Evolutionary conservation across 2,888 invertebrate genomes (phyloP).

Genomic region (Apodemia hepburni): DNA sequence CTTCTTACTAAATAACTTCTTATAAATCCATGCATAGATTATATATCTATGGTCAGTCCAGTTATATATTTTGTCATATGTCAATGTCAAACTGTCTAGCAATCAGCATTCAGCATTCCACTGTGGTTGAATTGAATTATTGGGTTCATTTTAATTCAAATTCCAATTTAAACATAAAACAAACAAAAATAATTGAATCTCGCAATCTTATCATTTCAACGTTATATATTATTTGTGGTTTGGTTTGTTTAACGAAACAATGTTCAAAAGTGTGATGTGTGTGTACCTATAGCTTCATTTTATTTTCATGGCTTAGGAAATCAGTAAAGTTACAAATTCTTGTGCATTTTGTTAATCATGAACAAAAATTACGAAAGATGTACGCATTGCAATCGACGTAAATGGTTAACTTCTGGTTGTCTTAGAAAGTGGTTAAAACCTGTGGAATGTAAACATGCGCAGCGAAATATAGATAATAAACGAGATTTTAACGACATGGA

Average conservation of each 20-base stretch:
- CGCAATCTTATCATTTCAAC: too few species aligned
- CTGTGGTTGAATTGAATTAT: too few species aligned
- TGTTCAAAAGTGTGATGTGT: background rate
- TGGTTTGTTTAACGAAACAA: background rate
- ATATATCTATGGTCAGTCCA: too few species aligned
- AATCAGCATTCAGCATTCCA: too few species aligned
- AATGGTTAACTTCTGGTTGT: constrained; percentile 70
- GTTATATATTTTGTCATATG: too few species aligned
- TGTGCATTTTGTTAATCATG: constrained; percentile 41
- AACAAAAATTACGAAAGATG: constrained; percentile 74
- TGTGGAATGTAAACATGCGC: constrained; percentile 75
- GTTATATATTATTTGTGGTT: background rate
- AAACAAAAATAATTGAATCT: too few species aligned
- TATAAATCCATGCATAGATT: too few species aligned
- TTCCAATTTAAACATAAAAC: too few species aligned
- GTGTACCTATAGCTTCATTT: background rate
- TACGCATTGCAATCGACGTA: constrained; percentile 68
- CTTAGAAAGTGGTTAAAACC: constrained; percentile 74
- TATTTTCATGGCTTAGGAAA: background rate
- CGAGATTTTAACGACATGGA: constrained; percentile 63
- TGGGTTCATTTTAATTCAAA: background rate
- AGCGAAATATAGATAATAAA: constrained; percentile 66
- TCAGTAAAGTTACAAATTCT: constrained; percentile 1
- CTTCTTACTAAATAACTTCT: too few species aligned
- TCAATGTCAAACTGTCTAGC: too few species aligned